Base-by-base conservation (phyloP, 2,113 vertebrate species). In the Phalacrocorax pelagicus region DNA sequence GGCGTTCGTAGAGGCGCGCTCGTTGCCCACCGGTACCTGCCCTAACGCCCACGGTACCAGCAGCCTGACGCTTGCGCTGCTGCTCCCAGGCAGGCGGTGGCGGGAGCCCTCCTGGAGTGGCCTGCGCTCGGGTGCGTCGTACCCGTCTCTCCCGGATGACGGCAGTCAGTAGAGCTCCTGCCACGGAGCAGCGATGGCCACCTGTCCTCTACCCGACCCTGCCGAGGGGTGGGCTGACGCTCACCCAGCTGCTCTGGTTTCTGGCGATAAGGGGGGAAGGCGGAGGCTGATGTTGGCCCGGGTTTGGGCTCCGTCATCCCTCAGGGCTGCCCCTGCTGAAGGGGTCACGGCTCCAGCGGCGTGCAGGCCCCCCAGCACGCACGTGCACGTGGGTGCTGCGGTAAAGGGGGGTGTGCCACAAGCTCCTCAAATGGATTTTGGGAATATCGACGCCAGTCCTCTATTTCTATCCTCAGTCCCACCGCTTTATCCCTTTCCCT, bases 1-100 rank as follows among this genome's bases (percentile, higher is more conserved):
- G 73, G 8, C 1, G 1, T 4, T 18, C 4, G 34, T 0, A 11
- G 51, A 15, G 44, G 46, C 1, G 58, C 9, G 36, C 44, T 40
- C 65, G 21, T 23, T 23, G 62, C 49, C 70, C 47, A 4, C 7
- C 13, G 7, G 57, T 26, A 4, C 55, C 4, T 19, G 20, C 58
- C 57, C 51, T 3, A 11, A 10, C 0, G 27, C 40, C 22, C 12
- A 5, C 10, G 13, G 20, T 2, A 10, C 1, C 32, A 44, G 44
- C 77, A 47, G 59, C 36, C 30, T 3, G 26, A 12, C 1, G 18
- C 38, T 34, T 5, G 36, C 38, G 6, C 46, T 2, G 11, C 74
- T 18, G 46, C 52, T 40, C 18, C 51, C 52, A 10, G n/a, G 44
- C 16, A 15, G 2, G 11, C 1, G 12, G 29, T 4, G 63, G 63